A percentile compares a stretch with the other conserved stretches of the same genome.
phyloP scores from a whole-genome alignment of 2,113 vertebrate genomes.

The Cryptoleucopteryx plumbea region DNA sequence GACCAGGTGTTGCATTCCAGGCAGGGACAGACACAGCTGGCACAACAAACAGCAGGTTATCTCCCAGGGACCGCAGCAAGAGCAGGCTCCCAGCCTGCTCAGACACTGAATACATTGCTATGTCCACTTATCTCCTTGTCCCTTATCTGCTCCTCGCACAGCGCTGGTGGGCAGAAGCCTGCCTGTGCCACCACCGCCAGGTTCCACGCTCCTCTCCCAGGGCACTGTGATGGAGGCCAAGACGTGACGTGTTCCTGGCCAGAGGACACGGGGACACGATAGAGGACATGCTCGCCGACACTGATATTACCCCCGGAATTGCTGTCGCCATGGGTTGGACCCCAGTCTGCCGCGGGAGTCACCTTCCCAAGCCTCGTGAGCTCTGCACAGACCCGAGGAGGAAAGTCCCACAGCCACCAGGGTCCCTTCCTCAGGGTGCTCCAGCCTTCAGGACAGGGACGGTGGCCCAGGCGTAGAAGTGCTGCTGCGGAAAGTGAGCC shows the following conservation, averaged over 20 bases:
- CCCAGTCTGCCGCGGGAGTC: rapidly evolving
- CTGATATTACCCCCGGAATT: not conserved
- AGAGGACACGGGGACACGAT: not conserved
- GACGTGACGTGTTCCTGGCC: rapidly evolving
- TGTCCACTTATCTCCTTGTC: not conserved
- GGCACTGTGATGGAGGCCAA: not conserved
- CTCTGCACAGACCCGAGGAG: not conserved
- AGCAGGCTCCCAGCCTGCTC: not conserved
- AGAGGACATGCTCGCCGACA: not conserved
- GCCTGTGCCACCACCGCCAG: not conserved
- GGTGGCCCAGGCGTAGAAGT: not conserved
- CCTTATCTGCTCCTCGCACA: not conserved
- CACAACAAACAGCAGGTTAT: not conserved
- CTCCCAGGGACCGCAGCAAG: not conserved
- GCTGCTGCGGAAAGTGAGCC: not conserved
- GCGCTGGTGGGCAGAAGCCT: not conserved
- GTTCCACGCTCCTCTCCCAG: not conserved
- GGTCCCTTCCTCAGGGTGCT: not conserved
- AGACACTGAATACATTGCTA: rapidly evolving
- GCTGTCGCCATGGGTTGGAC: not conserved
- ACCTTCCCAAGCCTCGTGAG: not conserved
- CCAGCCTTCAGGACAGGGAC: rapidly evolving
- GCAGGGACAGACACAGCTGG: not conserved
- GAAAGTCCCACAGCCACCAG: not conserved
- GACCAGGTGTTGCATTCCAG: not conserved